These are phyloP conservation scores for Batillaria attramentaria DNA, from an alignment of 1,140 invertebrate species.

Conservation along the genomic window DNA sequence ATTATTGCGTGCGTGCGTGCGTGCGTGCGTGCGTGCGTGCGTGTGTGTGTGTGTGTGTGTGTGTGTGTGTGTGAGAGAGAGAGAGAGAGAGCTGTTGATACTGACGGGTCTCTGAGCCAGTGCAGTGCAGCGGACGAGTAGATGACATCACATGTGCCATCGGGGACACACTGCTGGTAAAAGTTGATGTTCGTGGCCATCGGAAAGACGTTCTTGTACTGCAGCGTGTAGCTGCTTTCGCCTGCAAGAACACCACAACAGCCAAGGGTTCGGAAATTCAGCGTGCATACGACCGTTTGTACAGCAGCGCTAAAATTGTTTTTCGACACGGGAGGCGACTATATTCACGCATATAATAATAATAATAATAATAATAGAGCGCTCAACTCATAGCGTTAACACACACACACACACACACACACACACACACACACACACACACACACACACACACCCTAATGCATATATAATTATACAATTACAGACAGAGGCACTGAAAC, in stretches of 20 bases:
- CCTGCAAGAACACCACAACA: background rate
- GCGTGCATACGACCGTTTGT: background rate
- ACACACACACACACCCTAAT: background rate
- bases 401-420: background rate
- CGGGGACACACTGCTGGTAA: conserved; percentile 10
- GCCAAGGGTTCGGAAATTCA: background rate
- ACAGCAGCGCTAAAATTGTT: background rate
- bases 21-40: background rate
- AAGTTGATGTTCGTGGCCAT: conserved; percentile 3
- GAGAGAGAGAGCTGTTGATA: too few relatives aligned
- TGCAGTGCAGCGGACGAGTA: background rate
- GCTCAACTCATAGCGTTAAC: background rate
- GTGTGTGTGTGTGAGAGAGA: background rate
- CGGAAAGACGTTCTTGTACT: background rate
- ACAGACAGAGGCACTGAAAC: too few relatives aligned
- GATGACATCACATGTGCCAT: conserved; percentile 9
- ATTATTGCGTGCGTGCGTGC: background rate
- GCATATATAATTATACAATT: too few relatives aligned
- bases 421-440: background rate
- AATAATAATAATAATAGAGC: background rate
- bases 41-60: conserved; percentile 14
- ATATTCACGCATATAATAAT: background rate
- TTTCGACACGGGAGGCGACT: background rate
- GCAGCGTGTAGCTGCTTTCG: background rate
- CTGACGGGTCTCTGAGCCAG: background rate